Evolutionary conservation across 2,113 vertebrate species (phyloP).

Genomic region (Phainopepla nitens): DNA sequence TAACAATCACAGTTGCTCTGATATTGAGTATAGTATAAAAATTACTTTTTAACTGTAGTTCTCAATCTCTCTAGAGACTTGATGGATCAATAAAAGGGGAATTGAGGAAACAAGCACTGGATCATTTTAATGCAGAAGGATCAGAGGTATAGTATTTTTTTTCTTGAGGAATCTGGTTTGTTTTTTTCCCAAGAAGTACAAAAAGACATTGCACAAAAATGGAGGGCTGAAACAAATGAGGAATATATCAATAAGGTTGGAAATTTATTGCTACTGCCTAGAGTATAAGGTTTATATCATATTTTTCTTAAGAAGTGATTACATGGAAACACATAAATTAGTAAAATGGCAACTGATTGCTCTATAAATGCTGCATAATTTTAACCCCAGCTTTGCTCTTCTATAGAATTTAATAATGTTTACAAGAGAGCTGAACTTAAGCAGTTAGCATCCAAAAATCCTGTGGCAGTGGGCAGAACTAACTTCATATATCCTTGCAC

Average conservation of each 20-base stretch:
- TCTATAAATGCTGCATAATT: background rate
- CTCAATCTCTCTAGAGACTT: constrained; percentile 80
- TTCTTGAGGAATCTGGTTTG: background rate
- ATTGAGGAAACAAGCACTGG: constrained; percentile 93
- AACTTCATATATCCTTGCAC: background rate
- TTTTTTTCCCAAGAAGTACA: background rate
- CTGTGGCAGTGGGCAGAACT: background rate
- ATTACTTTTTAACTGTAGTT: background rate
- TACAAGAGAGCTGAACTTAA: background rate
- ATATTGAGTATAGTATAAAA: background rate
- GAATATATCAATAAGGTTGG: background rate
- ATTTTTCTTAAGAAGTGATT: background rate
- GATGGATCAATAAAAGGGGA: constrained; percentile 98
- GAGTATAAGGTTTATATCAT: background rate
- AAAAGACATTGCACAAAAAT: background rate
- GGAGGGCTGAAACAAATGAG: background rate
- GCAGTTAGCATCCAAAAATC: background rate
- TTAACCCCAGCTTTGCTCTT: background rate
- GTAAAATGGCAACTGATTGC: background rate
- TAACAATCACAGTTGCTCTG: background rate
- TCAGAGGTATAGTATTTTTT: constrained; percentile 82
- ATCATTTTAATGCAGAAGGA: constrained; percentile 97
- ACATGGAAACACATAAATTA: background rate
- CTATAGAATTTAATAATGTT: background rate
- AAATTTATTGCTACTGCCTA: background rate